Evolutionary conservation across 2,888 invertebrate genomes (phyloP), one percentile per base, ranked within the genome.

Genomic region (Ennomos quercinarius): DNA sequence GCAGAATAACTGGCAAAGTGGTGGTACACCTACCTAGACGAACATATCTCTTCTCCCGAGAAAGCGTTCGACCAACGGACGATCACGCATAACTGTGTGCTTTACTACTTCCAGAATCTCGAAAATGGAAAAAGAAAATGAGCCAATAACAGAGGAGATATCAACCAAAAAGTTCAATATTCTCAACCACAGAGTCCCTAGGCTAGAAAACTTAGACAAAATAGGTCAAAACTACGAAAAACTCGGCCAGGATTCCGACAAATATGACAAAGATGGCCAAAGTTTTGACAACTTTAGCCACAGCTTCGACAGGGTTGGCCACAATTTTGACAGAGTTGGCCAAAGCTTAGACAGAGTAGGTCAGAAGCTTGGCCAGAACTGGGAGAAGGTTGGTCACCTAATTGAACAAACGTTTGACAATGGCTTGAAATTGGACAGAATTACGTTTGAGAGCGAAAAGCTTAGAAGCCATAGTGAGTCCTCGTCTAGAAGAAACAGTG

Each of bases 401-500:
- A 63, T 80, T 43, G 76, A 74, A 1, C 74, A 73, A 58, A 70
- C 67, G 2, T 69, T 83, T 38, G 82, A 81, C 37, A 74, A 74
- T 52, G 77, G 74, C 35, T 62, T 73, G 10, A 73, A 82, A 6
- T 57, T 87, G 45, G 90, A 87, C 50, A 76, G 78, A 36, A 83
- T 89, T 1, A 87, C 83, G 10, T 89, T 79, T 65, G 91, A 91
- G 65, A 89, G 84, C 56, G 91, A 91, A 56, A 80, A 78, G 9
- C 57, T 86, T 36, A 85, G 72, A 34, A 87, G 84, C 61, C 84
- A 83, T 0, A 91, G 91, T 56, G 89, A 86, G 41, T 63, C 76
- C 2, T 91, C 91, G 51, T 91, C 90, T 42, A 84, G 91, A 72
- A 83, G 91, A 42, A 90, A 92, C 50, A 91, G 90, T 35, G 84